Base-by-base conservation (phyloP, 1,140 invertebrate genomes). In the Lycorma delicatula region DNA sequence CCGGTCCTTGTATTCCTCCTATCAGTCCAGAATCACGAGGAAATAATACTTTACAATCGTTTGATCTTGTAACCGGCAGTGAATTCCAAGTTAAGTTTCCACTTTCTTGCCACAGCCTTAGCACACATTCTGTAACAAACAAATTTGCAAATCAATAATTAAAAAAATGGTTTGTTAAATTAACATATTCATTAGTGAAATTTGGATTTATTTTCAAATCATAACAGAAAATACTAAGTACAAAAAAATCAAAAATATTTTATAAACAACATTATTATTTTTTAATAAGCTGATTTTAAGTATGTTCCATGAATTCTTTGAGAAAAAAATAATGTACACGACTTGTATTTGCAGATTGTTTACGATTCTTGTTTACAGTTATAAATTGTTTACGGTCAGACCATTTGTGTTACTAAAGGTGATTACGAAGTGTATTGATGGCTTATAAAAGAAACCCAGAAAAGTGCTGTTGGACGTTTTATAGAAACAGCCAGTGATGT, bases 11-110 rank as follows among this genome's bases (percentile, higher is more conserved):
- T n/a, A n/a, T n/a, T 11, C 20, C 31, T 1, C 22, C 3, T 12
- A 27, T n/a, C 13, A 18, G 3, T 22, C 26, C 34, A 6, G 18
- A 3, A 6, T 12, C 22, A 13, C 4, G 13, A 5, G 74, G 73
- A 66, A 75, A 75, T 65, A 69, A 69, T 20, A 74, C 60, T 49
- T 67, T 63, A 56, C 73, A 75, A 47, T 74, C 68, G 22, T 50
- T 61, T 9, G 54, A 20, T 18, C 20, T 57, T 34, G 29, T 28
- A 22, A 23, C 20, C 27, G 73, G 72, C 34, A 74, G 44, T 47
- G 69, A 60, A 20, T 61, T 29, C 51, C 67, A 70, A 13, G 64
- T 67, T 23, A 76, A 27, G 5, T 60, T 61, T 11, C 64, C 64
- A 47, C 64, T 56, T 20, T 66, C 56, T 36, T 61, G 54, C 46